Percentiles rank a stretch among this genome's conserved stretches.
Evolutionary conservation across 2,113 vertebrate genomes (phyloP).

Genomic region (Amazona vittata): DNA sequence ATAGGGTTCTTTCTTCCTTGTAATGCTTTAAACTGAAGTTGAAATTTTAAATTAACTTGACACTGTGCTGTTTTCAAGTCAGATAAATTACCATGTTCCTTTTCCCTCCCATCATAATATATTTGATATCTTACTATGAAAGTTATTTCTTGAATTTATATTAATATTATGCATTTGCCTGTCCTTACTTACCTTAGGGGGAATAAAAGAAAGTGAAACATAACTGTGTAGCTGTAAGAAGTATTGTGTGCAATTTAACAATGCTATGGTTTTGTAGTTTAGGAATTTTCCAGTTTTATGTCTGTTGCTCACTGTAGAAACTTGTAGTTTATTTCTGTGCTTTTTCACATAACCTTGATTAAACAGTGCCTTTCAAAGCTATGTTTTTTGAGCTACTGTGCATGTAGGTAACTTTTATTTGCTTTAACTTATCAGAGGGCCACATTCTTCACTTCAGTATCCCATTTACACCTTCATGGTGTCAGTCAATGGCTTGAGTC

Average conservation of each 20-base stretch:
- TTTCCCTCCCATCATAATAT: neutral
- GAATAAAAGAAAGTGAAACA: neutral
- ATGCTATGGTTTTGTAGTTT: neutral
- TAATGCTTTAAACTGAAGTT: slow-evolving; percentile 58
- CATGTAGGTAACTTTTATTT: neutral
- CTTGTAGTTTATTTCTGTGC: neutral
- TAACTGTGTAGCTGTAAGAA: neutral
- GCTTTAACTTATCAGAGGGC: neutral
- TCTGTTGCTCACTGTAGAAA: neutral
- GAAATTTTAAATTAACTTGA: slow-evolving; percentile 69
- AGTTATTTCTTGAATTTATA: slow-evolving; percentile 12
- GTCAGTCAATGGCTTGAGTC: neutral
- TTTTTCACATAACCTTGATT: neutral
- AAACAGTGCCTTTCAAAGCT: neutral
- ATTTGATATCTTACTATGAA: slow-evolving; percentile 31
- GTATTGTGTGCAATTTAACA: neutral
- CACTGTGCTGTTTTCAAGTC: slow-evolving; percentile 53
- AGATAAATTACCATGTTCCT: slow-evolving; percentile 29
- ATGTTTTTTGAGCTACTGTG: neutral
- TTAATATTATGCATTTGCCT: slow-evolving; percentile 8
- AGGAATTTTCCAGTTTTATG: slow-evolving; percentile 8
- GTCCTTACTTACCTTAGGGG: neutral
- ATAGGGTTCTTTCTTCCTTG: slow-evolving; percentile 18
- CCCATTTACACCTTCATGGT: neutral
- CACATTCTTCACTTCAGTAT: neutral